Evolutionary conservation across 2,113 vertebrate genomes (phyloP), one percentile per base, ranked within the genome.

Genomic region (Cettia cetti): DNA sequence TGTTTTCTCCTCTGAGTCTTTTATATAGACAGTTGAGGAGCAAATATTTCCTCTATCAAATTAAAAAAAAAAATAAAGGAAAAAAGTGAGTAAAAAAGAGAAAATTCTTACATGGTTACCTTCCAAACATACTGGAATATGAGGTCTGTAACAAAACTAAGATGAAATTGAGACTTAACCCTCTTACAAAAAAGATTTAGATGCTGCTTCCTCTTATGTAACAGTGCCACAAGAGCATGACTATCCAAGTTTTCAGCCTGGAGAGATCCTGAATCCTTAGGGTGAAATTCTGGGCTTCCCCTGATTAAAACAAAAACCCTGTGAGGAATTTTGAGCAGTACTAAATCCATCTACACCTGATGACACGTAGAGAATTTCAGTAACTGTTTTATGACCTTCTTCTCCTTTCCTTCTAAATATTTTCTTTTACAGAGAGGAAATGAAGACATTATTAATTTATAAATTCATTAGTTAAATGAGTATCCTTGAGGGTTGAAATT

Each of bases 21-120:
- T 74, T 63, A 66, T 21, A 40, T 22, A 53, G n/a, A 63, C 6
- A 52, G 2, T 3, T 6, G 22, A 2, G 0, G 6, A 16, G 6
- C 8, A 81, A 69, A 71, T 76, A 69, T 56, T 64, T 68, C 31
- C 26, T 59, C 42, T 77, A 22, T 39, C 27, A 44, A 52, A 70
- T 42, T 69, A 11, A 50, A 69, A 92, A 80, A 11, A 50, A 69
- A 92, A 80, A 16, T 8, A 85, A 69, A 77, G 4, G 22, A 13
- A 45, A 77, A 35, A 85, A 37, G 8, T 47, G 13, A 54, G 10
- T 66, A 93, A 80, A 42, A 1, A 57, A 18, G 6, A 44, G 1
- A 27, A 50, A 56, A 31, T 49, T 56, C 13, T 76, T 37, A 26
- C 5, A 2, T 33, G 15, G 15, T 85, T 88, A 49, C 8, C 10